phyloP scores from a whole-genome alignment of 2,888 invertebrate genomes.

The Eulithis testata region DNA sequence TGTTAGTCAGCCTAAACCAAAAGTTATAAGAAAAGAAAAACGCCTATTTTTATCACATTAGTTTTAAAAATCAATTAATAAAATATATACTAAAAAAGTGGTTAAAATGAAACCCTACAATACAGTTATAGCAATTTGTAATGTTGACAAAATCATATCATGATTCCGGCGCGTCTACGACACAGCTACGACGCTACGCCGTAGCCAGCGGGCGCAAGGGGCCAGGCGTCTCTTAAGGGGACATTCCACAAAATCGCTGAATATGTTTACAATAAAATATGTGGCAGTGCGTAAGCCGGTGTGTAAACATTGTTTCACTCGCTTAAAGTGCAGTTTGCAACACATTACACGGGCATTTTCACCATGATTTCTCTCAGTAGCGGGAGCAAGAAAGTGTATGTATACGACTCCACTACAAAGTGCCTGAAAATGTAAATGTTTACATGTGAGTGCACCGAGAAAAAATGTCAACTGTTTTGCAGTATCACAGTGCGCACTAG shows the following conservation, averaged over 20 bases:
- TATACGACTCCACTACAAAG: background rate
- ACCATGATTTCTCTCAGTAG: background rate
- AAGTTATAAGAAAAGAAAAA: no score
- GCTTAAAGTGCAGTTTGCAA: no score
- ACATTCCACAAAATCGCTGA: conserved; percentile 6
- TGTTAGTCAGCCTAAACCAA: no score
- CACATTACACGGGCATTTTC: background rate
- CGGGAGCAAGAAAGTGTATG: background rate
- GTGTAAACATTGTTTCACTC: no score
- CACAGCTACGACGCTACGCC: conserved; percentile 63
- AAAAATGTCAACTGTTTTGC: background rate
- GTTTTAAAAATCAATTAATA: no score
- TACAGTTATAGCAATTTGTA: conserved; percentile 23
- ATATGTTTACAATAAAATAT: no score
- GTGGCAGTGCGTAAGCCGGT: no score
- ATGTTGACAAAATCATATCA: conserved; percentile 34
- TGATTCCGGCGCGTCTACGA: conserved; percentile 61
- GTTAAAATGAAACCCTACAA: conserved; percentile 8
- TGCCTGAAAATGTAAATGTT: background rate
- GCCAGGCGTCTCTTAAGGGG: conserved; percentile 15
- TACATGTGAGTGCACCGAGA: background rate
- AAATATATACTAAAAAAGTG: no score
- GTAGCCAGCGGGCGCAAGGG: conserved; percentile 44
- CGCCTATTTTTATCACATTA: no score
- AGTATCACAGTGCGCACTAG: background rate